Conservation (phyloP, 1,140 invertebrate species). For the Drosophila mauritiana region DNA sequence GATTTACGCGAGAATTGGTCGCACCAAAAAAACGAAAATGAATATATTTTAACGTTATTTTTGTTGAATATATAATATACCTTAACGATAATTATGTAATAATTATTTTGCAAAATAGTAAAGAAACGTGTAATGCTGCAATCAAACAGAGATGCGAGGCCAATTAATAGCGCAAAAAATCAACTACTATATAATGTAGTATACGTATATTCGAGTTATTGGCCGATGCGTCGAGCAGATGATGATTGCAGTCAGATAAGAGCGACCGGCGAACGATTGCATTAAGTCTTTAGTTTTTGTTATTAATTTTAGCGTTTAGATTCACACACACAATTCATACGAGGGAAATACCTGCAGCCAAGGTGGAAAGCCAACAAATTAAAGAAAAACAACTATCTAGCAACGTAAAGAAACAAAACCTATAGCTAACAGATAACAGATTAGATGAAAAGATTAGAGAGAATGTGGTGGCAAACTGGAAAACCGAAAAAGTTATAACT, state of each 20-base stretch:
- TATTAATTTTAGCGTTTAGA: conserved; percentile 27
- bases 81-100: conserved; percentile 69
- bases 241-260: background rate
- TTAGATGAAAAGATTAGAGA: background rate
- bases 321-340: background rate
- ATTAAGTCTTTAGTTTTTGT: conserved; percentile 38
- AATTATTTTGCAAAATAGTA: conserved; percentile 78
- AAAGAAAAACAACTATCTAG: conserved; percentile 53
- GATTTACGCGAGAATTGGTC: background rate
- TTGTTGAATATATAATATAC: conserved; percentile 26
- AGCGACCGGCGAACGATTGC: conserved; percentile 1
- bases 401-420: conserved; percentile 38
- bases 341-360: background rate
- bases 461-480: background rate
- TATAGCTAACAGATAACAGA: conserved; percentile 39
- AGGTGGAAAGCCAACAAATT: conserved; percentile 28
- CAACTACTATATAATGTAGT: conserved; percentile 26
- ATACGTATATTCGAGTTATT: conserved; percentile 19
- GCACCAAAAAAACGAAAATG: no score
- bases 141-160: background rate
- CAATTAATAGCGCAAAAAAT: conserved; percentile 46
- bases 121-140: conserved; percentile 26
- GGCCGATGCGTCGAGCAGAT: background rate
- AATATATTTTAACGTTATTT: conserved; percentile 18
- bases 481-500: conserved; percentile 7